Evolutionary conservation across 2,113 vertebrate genomes (phyloP), one percentile per base, ranked within the genome.

Genomic region (Eublepharis macularius): DNA sequence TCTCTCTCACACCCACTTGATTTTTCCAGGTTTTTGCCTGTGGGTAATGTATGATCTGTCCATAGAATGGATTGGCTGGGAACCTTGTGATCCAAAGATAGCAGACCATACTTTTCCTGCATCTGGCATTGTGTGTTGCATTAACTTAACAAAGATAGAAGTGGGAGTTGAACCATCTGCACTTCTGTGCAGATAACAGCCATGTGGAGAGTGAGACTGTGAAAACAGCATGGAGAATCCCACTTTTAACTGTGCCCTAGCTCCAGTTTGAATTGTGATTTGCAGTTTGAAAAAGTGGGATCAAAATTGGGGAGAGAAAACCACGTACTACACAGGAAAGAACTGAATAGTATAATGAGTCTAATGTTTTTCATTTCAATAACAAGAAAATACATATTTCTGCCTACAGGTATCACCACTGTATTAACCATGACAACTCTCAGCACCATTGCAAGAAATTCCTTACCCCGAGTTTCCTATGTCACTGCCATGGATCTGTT

Each of bases 401-500:
- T 87, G 43, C 72, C 9, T 85, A 13, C 96, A 99, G 98, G 98
- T 36, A 99, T 99, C 91, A 99, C 98, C 74, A 99, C 98, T 0
- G 98, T 99, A 49, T 92, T 99, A 89, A 99, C 98, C 16, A 99
- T 99, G 98, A 99, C 98, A 70, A 99, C 98, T 0, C 96, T 99
- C 92, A 99, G 98, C 89, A 98, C 98, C 49, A 98, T 99, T 45
- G 98, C 98, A 66, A 96, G 98, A 92, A 99, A 98, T 2, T 99
- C 98, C 1, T 91, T 99, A 81, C 98, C 98, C 11, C 96, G 98
- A 26, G 98, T 99, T 60, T 99, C 98, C 57, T 99, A 99, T 0
- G 96, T 99, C 94, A 99, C 98, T 0, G 98, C 98, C 87, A 99
- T 99, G 98, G 98, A 99, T 92, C 97, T 99, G 54, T 99, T 99